Evolutionary conservation across 2,888 invertebrate species (phyloP), one percentile per base, ranked within the genome.

Genomic region (Amiota mariae): DNA sequence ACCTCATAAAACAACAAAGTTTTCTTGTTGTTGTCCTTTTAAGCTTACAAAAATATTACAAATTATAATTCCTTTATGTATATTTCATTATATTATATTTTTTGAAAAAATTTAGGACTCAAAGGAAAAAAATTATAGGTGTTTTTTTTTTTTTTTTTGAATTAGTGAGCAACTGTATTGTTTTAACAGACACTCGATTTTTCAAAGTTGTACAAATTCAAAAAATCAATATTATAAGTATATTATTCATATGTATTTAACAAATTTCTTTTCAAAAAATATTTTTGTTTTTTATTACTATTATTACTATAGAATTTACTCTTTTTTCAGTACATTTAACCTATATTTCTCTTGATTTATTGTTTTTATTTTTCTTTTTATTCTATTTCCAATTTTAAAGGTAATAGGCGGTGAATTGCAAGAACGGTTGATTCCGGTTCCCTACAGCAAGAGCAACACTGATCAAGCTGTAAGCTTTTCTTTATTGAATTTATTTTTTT

Each of bases 341-440:
- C 89, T 91, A 88, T 90, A 91, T 91, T 74, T 76, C 76, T 84
- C 80, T 86, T 84, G 83, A 83, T 81, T 87, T 88, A 88, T 89
- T 90, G 76, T 79, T 87, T 81, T 82, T 75, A 66, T 82, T 78
- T 84, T 77, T 79, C 76, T 78, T 78, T 82, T 56, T 73, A 71
- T 81, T 87, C 82, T 82, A 75, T 95, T 95, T 78, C 94, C 94
- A 78, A 72, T 95, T 94, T 95, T 96, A 94, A 96, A 98, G 98
- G 98, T 98, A 95, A 98, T 98, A 96, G 98, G 98, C 95, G 98
- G 98, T 93, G 97, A 98, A 94, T 97, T 97, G 94, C 97, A 98
- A 95, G 98, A 98, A 94, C 97, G 98, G 93, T 96, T 98, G 95
- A 98, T 98, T 92, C 97, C 98, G 93, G 98, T 98, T 93, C 98